Evolutionary conservation across 1,140 invertebrate species (phyloP), one percentile per base, ranked within the genome.

Genomic region (Oncopodura yosiiana): DNA sequence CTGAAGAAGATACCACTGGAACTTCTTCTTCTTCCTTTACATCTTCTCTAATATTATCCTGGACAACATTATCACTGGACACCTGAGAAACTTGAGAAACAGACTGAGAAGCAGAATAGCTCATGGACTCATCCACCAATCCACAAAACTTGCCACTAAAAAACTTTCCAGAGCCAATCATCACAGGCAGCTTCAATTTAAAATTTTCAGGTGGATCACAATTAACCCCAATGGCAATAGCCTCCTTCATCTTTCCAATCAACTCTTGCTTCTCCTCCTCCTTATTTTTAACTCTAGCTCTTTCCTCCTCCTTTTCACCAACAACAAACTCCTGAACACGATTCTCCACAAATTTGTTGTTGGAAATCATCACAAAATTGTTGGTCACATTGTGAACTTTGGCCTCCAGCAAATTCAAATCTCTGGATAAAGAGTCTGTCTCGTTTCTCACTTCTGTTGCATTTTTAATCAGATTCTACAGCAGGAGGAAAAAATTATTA

Each of bases 281-380:
- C 59, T 73, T 70, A n/a, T 67, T 72, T 62, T 65, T 66, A 29
- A 70, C 68, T 68, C 70, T 49, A 34, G 8, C 30, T 34, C 14
- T 34, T 34, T n/a, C 6, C 6, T 34, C 30, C 14, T 34, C 81
- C 30, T 34, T 34, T 9, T 34, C 30, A 34, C 30, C 6, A 34
- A 9, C 30, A 34, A 34, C n/a, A 67, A 91, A 86, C 63, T 91
- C 86, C 69, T 89, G 86, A 1, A 91, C 86, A 58, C 86, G 71
- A 68, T 85, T 89, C 69, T 93, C 89, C 21, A 92, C 81, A 72
- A 91, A 93, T 68, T 93, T 87, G 49, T 80, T 84, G 72, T 90
- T 88, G 21, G 85, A 81, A 23, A 93, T 69, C 53, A 82, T 82
- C 32, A 81, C 77, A 59, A 88, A 85, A 56, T 83, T 81, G 72